These are phyloP conservation scores for Eugnorisma glareosa DNA, from an alignment of 2,888 invertebrate species.

Conservation along the genomic window DNA sequence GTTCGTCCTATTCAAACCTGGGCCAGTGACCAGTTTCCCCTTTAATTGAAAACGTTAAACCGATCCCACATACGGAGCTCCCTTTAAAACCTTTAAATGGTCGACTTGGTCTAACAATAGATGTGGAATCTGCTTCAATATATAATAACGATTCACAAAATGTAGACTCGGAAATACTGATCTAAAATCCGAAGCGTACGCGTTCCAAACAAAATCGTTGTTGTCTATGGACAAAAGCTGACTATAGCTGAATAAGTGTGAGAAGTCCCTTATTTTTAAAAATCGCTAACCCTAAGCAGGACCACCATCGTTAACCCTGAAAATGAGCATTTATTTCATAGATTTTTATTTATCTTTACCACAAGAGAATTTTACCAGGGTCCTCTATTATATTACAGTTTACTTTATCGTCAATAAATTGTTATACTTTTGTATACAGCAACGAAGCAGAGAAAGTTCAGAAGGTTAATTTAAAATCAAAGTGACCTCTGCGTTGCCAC, in stretches of 20 bases:
- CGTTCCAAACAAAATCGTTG: too few species aligned
- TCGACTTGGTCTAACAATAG: neutral
- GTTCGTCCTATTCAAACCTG: neutral
- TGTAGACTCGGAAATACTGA: too few species aligned
- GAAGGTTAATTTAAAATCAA: neutral
- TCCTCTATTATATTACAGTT: slow-evolving; percentile 16
- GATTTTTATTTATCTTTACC: neutral
- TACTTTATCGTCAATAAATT: slow-evolving; percentile 39
- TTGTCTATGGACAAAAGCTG: too few species aligned
- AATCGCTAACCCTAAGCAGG: neutral
- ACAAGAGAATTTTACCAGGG: neutral
- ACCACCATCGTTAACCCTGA: neutral
- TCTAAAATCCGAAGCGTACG: too few species aligned
- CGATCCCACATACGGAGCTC: neutral
- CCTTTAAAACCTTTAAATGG: neutral
- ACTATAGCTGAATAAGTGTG: too few species aligned
- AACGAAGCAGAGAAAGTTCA: neutral
- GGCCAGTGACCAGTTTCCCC: neutral
- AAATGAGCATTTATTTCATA: neutral
- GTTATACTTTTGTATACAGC: neutral
- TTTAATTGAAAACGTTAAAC: neutral
- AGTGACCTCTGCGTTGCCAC: fast-evolving
- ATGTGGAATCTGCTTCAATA: neutral
- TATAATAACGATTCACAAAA: too few species aligned
- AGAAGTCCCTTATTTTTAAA: too few species aligned